Evolutionary conservation across 2,113 vertebrate genomes (phyloP).

Genomic region (Cynopterus brachyotis): DNA sequence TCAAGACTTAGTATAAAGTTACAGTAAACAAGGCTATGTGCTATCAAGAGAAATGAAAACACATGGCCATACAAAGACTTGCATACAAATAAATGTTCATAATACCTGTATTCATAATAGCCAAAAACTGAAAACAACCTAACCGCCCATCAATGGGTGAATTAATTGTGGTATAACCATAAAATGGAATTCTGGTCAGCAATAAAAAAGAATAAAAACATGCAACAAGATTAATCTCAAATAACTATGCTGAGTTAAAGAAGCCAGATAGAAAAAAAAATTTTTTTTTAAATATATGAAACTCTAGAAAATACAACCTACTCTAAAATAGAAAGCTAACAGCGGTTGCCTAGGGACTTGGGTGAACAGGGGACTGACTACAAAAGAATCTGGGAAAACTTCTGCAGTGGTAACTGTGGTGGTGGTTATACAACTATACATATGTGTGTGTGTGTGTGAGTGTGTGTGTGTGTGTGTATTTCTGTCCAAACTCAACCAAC

Average conservation of each 20-base stretch:
- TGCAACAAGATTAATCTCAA: not conserved
- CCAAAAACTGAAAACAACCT: not conserved
- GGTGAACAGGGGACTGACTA: too few relatives aligned
- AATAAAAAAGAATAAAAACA: not conserved
- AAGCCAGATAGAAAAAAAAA: not conserved
- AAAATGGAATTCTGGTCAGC: not conserved
- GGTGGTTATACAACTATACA: not conserved
- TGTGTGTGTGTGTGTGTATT: too few relatives aligned
- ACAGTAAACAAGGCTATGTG: not conserved
- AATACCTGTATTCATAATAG: not conserved
- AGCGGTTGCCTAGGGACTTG: not conserved
- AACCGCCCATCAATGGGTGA: not conserved
- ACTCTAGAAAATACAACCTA: slow-evolving; percentile 2
- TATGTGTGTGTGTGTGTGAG: too few relatives aligned
- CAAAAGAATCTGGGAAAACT: not conserved
- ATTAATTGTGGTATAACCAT: not conserved
- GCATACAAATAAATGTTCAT: not conserved
- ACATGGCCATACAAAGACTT: not conserved
- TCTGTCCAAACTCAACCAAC: not conserved
- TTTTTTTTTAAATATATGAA: not conserved
- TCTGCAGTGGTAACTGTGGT: not conserved
- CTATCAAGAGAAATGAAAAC: slow-evolving; percentile 15
- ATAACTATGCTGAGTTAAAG: not conserved
- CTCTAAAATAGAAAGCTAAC: not conserved
- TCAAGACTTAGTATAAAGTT: not conserved